These are phyloP conservation scores for Leptoteleia sp. DNA, from an alignment of 1,140 invertebrate species.

Conservation along the genomic window DNA sequence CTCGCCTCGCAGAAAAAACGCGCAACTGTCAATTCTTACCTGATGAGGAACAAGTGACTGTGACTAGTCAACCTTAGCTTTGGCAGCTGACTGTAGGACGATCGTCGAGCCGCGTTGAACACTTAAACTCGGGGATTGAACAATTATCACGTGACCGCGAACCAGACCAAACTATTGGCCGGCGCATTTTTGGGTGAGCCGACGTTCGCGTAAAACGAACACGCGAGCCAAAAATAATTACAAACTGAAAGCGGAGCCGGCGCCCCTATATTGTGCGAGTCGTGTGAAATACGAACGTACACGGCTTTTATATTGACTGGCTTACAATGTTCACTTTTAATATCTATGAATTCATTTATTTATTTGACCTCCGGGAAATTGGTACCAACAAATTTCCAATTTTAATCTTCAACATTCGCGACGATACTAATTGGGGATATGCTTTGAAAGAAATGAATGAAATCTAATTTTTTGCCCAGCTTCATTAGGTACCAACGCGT, in stretches of 20 bases:
- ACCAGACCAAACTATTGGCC: conserved; percentile 65
- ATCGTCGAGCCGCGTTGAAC: conserved; percentile 65
- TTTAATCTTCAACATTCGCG: too few relatives aligned
- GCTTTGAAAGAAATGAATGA: too few relatives aligned
- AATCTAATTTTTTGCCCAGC: too few relatives aligned
- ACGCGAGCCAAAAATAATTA: conserved; percentile 78
- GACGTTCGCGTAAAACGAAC: conserved; percentile 62
- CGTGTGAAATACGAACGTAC: conserved; percentile 47
- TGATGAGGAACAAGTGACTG: conserved; percentile 72
- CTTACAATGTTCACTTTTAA: conserved; percentile 22
- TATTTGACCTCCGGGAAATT: too few relatives aligned
- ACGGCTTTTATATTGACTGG: conserved; percentile 6
- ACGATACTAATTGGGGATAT: too few relatives aligned
- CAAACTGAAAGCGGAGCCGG: conserved; percentile 79
- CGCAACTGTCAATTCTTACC: conserved; percentile 72
- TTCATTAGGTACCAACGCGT: too few relatives aligned
- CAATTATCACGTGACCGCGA: conserved; percentile 58
- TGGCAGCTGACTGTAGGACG: conserved; percentile 81
- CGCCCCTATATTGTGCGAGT: conserved; percentile 35
- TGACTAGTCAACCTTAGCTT: conserved; percentile 82
- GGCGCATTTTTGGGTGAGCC: conserved; percentile 77
- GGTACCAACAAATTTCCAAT: too few relatives aligned
- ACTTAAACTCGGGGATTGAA: conserved; percentile 50
- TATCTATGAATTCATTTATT: too few relatives aligned
- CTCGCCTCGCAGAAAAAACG: conserved; percentile 1